Conservation (phyloP, 1,140 invertebrate genomes). For the Steinernema khuongi region DNA sequence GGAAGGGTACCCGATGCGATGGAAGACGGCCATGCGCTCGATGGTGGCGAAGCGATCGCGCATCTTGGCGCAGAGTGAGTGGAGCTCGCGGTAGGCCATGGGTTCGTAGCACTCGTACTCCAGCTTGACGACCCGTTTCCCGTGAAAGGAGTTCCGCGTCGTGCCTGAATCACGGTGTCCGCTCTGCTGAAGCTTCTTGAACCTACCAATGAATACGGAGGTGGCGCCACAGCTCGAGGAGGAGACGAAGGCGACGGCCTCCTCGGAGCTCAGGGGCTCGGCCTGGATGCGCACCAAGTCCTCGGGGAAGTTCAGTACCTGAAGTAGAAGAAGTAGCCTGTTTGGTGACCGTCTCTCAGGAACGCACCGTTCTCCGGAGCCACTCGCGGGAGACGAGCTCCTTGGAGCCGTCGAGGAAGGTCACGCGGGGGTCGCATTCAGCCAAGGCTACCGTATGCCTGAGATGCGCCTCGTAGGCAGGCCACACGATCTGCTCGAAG, state of each 20-base stretch:
- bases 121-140: conserved; percentile 26
- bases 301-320: not conserved
- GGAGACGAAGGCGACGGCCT: not conserved
- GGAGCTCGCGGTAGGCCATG: conserved; percentile 40
- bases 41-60: conserved; percentile 23
- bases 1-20: conserved; percentile 25
- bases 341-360: not conserved
- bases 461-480: conserved; percentile 32
- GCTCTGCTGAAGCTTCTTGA: not conserved
- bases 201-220: conserved; percentile 34
- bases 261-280: not conserved
- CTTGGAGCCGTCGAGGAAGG: conserved; percentile 23
- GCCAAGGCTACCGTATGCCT: conserved; percentile 27
- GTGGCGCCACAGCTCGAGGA: conserved; percentile 31
- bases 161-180: conserved; percentile 24
- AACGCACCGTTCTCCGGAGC: not conserved
- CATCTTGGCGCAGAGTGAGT: conserved; percentile 23
- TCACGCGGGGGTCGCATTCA: conserved; percentile 17
- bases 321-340: not conserved
- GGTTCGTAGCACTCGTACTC: conserved; percentile 40
- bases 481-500: conserved; percentile 31
- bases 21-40: conserved; percentile 28
- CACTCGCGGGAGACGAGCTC: not conserved
- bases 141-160: conserved; percentile 38
- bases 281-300: conserved; percentile 2